Evolutionary conservation across 2,797 vertebrate genomes (phyloP), one percentile per base, ranked within the genome.

Genomic region (Manis pentadactyla): DNA sequence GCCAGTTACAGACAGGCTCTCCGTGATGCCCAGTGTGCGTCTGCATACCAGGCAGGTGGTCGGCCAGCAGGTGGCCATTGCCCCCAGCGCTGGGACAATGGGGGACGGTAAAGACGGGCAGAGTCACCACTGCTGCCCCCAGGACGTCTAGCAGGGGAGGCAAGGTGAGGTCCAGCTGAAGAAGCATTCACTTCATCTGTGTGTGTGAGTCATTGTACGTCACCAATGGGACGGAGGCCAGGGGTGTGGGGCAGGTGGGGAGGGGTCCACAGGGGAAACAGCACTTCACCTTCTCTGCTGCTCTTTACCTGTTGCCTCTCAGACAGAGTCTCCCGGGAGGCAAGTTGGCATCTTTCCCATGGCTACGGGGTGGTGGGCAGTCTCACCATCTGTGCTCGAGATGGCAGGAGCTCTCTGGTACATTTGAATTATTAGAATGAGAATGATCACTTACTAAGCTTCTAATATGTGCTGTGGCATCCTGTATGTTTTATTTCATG

Each of bases 61-160:
- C 37, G 12, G 4, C 42, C 37, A 9, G 59, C 9, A 2, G 34
- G 23, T 12, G 37, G 15, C 15, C 49, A 2, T 61, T 0, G 8
- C 25, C 51, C 46, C 17, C 37, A 23, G 49, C 3, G 17, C 51
- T 37, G 82, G 71, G 37, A 19, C 51, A 5, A 0, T 11, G 37
- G 25, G 5, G 7, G 25, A 18, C 17, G 9, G 1, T 21, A 42
- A 68, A 57, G 49, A 57, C 5, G 1, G 2, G 4, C 12, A 7
- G 46, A 18, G 5, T 11, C 1, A 0, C 11, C 51, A 21, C 10
- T 6, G 14, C 21, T 77, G 59, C 61, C 29, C 71, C 37, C 5
- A 18, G 29, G 17, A 39, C 15, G 23, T 46, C 29, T 53, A 15
- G 12, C 17, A 66, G 59, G 46, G 19, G 27, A 55, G 69, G 69